phyloP scores from a whole-genome alignment of 2,113 vertebrate species.

The Stegastes partitus region DNA sequence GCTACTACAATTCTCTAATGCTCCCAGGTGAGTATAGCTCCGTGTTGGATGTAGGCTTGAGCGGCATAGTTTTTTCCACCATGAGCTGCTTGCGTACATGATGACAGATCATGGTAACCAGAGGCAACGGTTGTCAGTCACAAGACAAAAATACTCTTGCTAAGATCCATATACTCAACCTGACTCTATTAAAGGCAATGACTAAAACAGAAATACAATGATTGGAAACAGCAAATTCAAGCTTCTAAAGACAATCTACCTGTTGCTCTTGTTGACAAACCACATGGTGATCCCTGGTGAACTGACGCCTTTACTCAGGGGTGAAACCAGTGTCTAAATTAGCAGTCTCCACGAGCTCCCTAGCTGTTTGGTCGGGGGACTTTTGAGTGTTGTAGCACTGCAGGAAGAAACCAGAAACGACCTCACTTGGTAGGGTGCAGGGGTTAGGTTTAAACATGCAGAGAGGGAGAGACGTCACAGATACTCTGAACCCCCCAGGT shows the following conservation, averaged over 20 bases:
- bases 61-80: conserved; percentile 13
- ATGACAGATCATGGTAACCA: conserved; percentile 40
- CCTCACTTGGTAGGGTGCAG: background rate
- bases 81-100: conserved; percentile 26
- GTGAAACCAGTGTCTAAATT: conserved; percentile 29
- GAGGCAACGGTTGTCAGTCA: conserved; percentile 29
- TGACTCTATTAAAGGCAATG: background rate
- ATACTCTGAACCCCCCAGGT: background rate
- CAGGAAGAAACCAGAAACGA: conserved; percentile 4
- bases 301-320: conserved; percentile 1
- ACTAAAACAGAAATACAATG: background rate
- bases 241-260: background rate
- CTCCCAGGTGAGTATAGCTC: conserved; percentile 29
- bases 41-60: conserved; percentile 29
- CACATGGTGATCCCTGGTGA: conserved; percentile 7
- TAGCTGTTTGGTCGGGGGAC: conserved; percentile 13
- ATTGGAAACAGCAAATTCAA: background rate
- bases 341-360: conserved; percentile 16
- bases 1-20: conserved; percentile 8
- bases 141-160: background rate
- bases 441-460: conserved; percentile 7
- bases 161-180: background rate
- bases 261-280: conserved; percentile 44
- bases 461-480: background rate
- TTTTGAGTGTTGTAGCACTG: conserved; percentile 14